phyloP scores from a whole-genome alignment of 2,113 vertebrate genomes.

The Neogobius melanostomus region DNA sequence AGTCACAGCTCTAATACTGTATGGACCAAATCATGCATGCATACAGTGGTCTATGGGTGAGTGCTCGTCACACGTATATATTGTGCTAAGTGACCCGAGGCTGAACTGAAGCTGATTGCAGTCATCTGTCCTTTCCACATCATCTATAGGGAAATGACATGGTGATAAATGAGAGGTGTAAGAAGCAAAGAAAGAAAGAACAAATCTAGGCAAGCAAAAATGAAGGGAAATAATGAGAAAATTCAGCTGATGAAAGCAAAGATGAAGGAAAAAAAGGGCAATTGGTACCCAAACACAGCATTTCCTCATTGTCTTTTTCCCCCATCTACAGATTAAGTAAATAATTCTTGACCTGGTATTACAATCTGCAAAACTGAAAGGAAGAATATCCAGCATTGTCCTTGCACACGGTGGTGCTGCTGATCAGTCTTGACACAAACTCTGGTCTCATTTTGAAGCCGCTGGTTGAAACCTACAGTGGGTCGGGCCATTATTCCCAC shows the following conservation, averaged over 20 bases:
- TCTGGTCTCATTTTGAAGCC: constrained; percentile 28
- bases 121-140: constrained; percentile 62
- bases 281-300: too few species aligned
- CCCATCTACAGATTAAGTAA: too few species aligned
- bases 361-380: constrained; percentile 43
- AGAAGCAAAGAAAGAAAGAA: constrained; percentile 2
- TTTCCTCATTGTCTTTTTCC: too few species aligned
- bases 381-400: background rate
- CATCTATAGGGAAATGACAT: constrained; percentile 52
- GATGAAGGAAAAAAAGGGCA: constrained; percentile 33
- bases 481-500: constrained; percentile 34
- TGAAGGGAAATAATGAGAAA: constrained; percentile 3
- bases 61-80: constrained; percentile 1
- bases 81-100: constrained; percentile 42
- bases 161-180: constrained; percentile 53
- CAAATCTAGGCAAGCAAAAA: background rate
- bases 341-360: too few species aligned
- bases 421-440: constrained; percentile 4
- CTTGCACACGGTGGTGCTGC: background rate
- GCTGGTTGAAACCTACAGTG: constrained; percentile 41
- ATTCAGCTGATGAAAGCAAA: background rate
- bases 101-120: constrained; percentile 66
- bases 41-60: background rate
- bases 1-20: constrained; percentile 29
- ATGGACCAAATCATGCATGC: background rate